Percentiles rank a stretch among this genome's conserved stretches.
Evolutionary conservation across 2,113 vertebrate genomes (phyloP).

Genomic region (Alligator mississippiensis): DNA sequence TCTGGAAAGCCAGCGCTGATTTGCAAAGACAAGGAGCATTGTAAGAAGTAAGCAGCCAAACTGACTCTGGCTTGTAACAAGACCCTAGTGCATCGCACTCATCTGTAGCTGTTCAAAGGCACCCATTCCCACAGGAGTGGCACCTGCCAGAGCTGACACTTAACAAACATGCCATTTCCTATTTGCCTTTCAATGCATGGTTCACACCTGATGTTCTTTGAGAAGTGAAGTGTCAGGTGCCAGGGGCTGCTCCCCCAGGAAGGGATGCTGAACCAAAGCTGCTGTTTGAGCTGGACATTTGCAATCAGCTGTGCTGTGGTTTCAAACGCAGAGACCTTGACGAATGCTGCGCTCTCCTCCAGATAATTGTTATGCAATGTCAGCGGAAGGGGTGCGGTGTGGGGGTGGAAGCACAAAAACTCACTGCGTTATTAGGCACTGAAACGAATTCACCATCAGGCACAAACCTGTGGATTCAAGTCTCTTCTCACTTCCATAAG

Average conservation of each 20-base stretch:
- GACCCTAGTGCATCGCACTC: conserved; percentile 36
- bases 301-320: not conserved
- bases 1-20: not conserved
- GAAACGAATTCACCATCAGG: not conserved
- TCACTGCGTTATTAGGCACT: not conserved
- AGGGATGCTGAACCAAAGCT: not conserved
- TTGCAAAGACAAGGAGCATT: not conserved
- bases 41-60: not conserved
- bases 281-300: not conserved
- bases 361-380: not conserved
- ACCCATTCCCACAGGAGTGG: not conserved
- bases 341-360: not conserved
- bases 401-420: not conserved
- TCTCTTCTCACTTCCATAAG: not conserved
- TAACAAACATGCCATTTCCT: conserved; percentile 28
- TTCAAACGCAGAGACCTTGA: not conserved
- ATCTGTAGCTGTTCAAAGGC: not conserved
- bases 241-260: not conserved
- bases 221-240: conserved; percentile 42
- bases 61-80: not conserved
- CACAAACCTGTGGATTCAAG: not conserved
- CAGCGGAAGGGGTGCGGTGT: not conserved
- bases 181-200: conserved; percentile 40
- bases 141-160: conserved; percentile 6
- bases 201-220: conserved; percentile 9